These are phyloP conservation scores for Malaclemys terrapin DNA, from an alignment of 2,113 vertebrate genomes.

Conservation along the genomic window DNA sequence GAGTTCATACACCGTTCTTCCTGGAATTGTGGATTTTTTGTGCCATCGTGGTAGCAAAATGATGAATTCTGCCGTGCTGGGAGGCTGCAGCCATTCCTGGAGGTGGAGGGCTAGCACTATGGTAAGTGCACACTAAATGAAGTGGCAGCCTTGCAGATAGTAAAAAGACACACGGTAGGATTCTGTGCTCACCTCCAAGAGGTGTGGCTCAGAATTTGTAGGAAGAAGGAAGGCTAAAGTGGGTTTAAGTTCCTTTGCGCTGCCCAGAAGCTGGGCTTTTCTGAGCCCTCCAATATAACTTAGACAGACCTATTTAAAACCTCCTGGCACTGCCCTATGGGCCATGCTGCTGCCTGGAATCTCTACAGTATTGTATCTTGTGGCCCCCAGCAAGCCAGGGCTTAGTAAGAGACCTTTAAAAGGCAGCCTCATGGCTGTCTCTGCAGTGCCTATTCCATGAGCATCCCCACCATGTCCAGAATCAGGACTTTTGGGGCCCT, in stretches of 20 bases:
- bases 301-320: neutral
- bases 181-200: neutral
- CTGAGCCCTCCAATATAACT: neutral
- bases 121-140: neutral
- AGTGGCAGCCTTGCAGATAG: neutral
- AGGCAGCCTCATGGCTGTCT: neutral
- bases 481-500: neutral
- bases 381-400: neutral
- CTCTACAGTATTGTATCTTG: neutral
- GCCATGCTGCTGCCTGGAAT: neutral
- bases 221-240: neutral
- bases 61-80: neutral
- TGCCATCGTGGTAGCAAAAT: accelerated
- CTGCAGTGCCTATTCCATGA: neutral
- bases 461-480: neutral
- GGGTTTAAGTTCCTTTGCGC: neutral
- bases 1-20: neutral
- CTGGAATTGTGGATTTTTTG: accelerated
- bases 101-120: accelerated
- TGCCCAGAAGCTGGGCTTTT: neutral
- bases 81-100: neutral
- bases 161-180: accelerated
- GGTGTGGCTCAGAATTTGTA: neutral
- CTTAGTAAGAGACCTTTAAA: neutral
- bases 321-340: neutral